A percentile compares a stretch with the other conserved stretches of the same genome.
Conservation (phyloP, 2,113 vertebrate species). For the Isurus oxyrinchus region DNA sequence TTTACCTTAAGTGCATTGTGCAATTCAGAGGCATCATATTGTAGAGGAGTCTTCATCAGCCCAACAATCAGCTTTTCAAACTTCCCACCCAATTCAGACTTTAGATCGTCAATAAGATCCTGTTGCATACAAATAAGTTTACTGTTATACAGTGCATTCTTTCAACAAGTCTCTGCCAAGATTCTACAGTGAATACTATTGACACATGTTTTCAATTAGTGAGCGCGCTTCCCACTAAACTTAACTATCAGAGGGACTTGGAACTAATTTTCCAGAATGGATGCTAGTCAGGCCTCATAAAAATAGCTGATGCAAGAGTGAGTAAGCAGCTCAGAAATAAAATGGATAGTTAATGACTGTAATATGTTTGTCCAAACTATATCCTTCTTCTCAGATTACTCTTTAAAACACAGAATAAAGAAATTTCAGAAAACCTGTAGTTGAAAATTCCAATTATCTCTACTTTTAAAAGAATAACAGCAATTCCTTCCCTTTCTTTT, state of each 20-base stretch:
- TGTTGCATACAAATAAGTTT: slow-evolving; percentile 44
- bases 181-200: background rate
- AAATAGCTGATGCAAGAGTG: background rate
- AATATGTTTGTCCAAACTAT: background rate
- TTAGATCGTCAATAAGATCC: slow-evolving; percentile 81
- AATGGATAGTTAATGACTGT: background rate
- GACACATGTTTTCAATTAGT: background rate
- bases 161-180: background rate
- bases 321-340: background rate
- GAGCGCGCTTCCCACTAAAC: background rate
- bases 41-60: slow-evolving; percentile 69
- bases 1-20: slow-evolving; percentile 85
- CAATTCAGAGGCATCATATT: slow-evolving; percentile 76
- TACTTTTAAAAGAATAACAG: background rate
- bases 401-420: background rate
- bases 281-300: background rate
- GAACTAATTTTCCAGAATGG: background rate
- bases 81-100: slow-evolving; percentile 85
- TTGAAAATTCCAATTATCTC: background rate
- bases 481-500: background rate
- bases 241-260: background rate
- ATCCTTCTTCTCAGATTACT: background rate
- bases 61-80: slow-evolving; percentile 80
- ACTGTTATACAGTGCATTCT: background rate
- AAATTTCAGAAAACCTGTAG: background rate